Evolutionary conservation across 1,140 invertebrate genomes (phyloP).

Genomic region (Saccostrea cuccullata): DNA sequence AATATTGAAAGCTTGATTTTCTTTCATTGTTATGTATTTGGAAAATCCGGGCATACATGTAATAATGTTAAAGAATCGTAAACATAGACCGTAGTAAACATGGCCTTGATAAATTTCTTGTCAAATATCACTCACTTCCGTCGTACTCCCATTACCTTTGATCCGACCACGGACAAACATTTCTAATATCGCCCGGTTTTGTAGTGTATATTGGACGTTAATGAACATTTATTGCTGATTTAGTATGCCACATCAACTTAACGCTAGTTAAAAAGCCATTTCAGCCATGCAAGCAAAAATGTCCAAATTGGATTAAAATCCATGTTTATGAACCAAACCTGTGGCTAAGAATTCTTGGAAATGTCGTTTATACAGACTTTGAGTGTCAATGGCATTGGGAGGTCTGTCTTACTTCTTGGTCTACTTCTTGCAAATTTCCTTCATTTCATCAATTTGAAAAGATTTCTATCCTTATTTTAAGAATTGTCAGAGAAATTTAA

Average conservation of each 20-base stretch:
- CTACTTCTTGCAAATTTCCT: too few relatives aligned
- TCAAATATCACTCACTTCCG: background rate
- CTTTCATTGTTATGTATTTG: background rate
- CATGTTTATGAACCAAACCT: background rate
- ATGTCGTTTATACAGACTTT: background rate
- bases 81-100: background rate
- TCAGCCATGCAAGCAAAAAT: background rate
- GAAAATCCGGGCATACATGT: background rate
- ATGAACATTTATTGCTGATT: conserved; percentile 22
- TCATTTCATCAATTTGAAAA: too few relatives aligned
- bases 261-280: conserved; percentile 30
- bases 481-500: too few relatives aligned
- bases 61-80: background rate
- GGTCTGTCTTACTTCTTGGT: too few relatives aligned
- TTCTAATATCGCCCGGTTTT: background rate
- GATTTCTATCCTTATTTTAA: too few relatives aligned
- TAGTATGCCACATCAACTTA: background rate
- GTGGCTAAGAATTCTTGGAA: background rate
- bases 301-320: background rate
- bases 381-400: background rate
- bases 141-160: background rate
- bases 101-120: conserved; percentile 30
- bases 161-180: background rate
- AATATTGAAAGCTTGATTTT: background rate
- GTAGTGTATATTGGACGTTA: background rate